A percentile compares a stretch with the other conserved stretches of the same genome.
These are phyloP conservation scores for Anarsia innoxiella DNA, from an alignment of 2,888 invertebrate genomes.

Conservation along the genomic window DNA sequence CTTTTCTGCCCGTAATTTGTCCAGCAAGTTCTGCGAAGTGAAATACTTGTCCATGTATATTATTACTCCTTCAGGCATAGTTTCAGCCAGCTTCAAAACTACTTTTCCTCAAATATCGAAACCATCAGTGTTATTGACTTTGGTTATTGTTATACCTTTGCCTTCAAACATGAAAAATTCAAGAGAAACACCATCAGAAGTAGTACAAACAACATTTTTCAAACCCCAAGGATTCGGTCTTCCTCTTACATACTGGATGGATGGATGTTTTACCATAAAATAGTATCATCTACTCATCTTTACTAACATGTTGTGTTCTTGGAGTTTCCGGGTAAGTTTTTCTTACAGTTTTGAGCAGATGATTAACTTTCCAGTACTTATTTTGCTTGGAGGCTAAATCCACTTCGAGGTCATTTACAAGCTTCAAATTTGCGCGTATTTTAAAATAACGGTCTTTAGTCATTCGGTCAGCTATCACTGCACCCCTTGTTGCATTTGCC, in stretches of 20 bases:
- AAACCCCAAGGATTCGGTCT: neutral
- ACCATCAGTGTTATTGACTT: neutral
- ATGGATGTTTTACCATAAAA: too few relatives aligned
- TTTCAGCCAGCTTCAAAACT: neutral
- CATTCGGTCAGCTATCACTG: too few relatives aligned
- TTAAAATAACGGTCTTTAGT: too few relatives aligned
- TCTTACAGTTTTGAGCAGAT: too few relatives aligned
- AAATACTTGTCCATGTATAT: constrained; percentile 2
- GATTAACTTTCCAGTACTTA: too few relatives aligned
- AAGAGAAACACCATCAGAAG: neutral
- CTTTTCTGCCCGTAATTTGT: neutral
- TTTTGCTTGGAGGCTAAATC: too few relatives aligned
- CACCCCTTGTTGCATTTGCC: too few relatives aligned
- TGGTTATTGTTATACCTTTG: neutral
- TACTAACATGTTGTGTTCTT: too few relatives aligned
- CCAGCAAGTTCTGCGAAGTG: neutral
- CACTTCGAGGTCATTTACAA: too few relatives aligned
- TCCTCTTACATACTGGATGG: constrained; percentile 4
- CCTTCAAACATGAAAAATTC: neutral
- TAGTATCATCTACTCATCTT: too few relatives aligned
- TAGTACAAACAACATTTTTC: neutral
- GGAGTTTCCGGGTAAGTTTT: too few relatives aligned
- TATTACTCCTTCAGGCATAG: neutral
- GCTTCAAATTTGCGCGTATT: too few relatives aligned
- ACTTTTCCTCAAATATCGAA: neutral